phyloP scores from a whole-genome alignment of 2,888 invertebrate genomes.

The Tetropium fuscum region DNA sequence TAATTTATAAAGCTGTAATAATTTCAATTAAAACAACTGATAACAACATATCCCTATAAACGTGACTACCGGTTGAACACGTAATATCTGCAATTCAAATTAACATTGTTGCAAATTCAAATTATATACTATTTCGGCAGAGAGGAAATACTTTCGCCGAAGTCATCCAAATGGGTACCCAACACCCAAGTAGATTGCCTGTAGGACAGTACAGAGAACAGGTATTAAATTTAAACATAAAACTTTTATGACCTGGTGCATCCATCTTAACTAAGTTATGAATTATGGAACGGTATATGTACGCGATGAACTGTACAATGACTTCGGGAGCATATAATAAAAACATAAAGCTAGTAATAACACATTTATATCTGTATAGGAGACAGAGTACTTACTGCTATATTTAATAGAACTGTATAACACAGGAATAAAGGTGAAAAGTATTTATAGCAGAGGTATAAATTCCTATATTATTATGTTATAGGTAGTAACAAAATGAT shows the following conservation, averaged over 20 bases:
- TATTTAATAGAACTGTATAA: background rate
- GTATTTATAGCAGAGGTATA: background rate
- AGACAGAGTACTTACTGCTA: no score
- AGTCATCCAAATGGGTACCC: background rate
- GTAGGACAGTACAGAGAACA: slow-evolving; percentile 1
- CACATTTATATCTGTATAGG: slow-evolving; percentile 10
- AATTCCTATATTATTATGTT: no score
- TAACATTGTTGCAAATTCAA: background rate
- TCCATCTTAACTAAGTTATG: slow-evolving; percentile 20
- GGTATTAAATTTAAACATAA: slow-evolving; percentile 25
- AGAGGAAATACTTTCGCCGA: background rate
- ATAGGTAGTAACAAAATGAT: no score
- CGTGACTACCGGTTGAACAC: no score
- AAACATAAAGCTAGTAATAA: slow-evolving; percentile 10
- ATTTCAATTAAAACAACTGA: no score
- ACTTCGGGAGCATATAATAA: slow-evolving; percentile 11
- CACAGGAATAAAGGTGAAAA: background rate
- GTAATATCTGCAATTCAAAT: no score
- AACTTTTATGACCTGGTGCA: slow-evolving; percentile 15
- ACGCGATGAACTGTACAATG: slow-evolving; percentile 9
- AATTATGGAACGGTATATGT: slow-evolving; percentile 19
- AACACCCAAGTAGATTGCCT: slow-evolving; percentile 3
- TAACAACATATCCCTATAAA: no score
- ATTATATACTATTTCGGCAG: background rate
- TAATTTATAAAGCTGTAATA: no score